Evolutionary conservation across 2,797 vertebrate species (phyloP).

Genomic region (Anguilla anguilla): DNA sequence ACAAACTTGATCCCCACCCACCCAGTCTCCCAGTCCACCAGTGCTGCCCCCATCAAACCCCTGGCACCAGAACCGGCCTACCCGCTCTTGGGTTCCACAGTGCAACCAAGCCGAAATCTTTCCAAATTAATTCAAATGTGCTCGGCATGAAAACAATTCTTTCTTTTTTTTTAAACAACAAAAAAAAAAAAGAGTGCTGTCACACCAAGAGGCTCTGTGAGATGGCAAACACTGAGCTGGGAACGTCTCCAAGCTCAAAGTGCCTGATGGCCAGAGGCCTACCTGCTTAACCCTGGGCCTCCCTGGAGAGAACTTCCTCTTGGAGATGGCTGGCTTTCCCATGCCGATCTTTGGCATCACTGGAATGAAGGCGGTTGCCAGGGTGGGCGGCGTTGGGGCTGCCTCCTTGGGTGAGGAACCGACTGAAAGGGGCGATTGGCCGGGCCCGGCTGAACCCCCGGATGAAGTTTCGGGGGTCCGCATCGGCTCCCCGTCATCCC

Average conservation of each 20-base stretch:
- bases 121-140: constrained; percentile 54
- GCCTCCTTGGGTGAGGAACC: constrained; percentile 72
- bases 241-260: neutral
- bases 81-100: neutral
- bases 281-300: constrained; percentile 92
- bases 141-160: constrained; percentile 43
- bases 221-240: neutral
- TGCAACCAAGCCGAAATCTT: constrained; percentile 43
- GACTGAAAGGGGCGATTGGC: constrained; percentile 70
- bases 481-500: constrained; percentile 62
- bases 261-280: constrained; percentile 26
- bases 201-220: neutral
- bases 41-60: neutral
- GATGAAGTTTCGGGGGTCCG: constrained; percentile 64
- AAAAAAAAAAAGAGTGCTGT: constrained; percentile 19
- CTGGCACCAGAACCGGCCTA: neutral
- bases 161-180: constrained; percentile 38
- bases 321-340: constrained; percentile 97
- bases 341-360: constrained; percentile 94
- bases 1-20: constrained; percentile 47
- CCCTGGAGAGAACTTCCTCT: constrained; percentile 95
- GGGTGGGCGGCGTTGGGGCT: constrained; percentile 60
- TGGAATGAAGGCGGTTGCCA: constrained; percentile 73
- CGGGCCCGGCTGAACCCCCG: constrained; percentile 63
- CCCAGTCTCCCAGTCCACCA: constrained; percentile 32